These are phyloP conservation scores for Yoshiicerus persimilis DNA, from an alignment of 1,140 invertebrate species.

Conservation along the genomic window DNA sequence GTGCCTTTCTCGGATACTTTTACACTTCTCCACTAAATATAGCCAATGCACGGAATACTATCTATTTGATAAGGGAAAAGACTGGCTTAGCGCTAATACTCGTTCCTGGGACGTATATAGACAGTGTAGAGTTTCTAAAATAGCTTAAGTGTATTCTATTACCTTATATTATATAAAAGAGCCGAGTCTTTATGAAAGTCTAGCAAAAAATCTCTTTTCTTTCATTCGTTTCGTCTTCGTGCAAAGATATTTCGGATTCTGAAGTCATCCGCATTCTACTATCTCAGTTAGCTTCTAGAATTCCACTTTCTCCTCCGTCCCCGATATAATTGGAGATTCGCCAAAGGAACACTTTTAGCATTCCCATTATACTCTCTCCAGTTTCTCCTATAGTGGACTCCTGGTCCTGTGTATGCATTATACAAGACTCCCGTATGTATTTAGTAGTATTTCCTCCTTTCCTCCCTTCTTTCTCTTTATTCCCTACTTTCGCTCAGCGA, in stretches of 20 bases:
- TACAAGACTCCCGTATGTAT: too few relatives aligned
- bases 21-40: not conserved
- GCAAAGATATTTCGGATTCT: not conserved
- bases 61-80: not conserved
- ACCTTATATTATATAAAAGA: not conserved
- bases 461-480: not conserved
- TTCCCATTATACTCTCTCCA: not conserved
- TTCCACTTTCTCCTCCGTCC: not conserved
- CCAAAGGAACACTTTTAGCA: not conserved
- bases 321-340: not conserved
- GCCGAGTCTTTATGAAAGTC: not conserved
- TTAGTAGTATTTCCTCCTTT: not conserved
- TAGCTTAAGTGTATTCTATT: slow-evolving; percentile 1
- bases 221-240: not conserved
- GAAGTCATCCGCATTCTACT: not conserved
- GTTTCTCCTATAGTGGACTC: not conserved
- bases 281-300: not conserved
- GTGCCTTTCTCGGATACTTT: not conserved
- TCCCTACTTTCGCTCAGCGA: not conserved
- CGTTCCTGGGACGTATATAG: not conserved
- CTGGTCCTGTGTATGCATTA: not conserved
- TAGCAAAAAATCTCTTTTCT: not conserved
- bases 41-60: not conserved
- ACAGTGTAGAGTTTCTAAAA: not conserved
- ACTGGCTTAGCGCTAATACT: not conserved